Percentiles rank a stretch among this genome's conserved stretches.
Conservation (phyloP, 2,888 invertebrate genomes). For the Pandemis heparana region DNA sequence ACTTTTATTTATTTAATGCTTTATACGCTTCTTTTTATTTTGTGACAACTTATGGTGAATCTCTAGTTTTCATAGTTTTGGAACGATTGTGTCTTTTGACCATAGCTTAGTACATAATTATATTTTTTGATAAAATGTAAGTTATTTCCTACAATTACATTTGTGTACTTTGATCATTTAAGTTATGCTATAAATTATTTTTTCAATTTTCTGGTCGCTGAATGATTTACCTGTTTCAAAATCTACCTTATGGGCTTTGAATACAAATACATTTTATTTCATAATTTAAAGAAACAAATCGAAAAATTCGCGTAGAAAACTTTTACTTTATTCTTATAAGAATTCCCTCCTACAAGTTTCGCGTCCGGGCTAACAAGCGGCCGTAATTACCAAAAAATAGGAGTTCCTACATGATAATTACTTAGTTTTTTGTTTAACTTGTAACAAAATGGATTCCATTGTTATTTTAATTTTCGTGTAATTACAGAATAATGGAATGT, state of each 20-base stretch:
- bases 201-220: neutral
- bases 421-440: constrained; percentile 54
- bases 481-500: constrained; percentile 59
- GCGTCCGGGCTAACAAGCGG: constrained; percentile 20
- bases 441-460: constrained; percentile 58
- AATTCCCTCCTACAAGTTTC: constrained; percentile 23
- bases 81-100: neutral
- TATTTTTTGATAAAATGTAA: neutral
- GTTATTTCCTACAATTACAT: no score
- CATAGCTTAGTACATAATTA: no score
- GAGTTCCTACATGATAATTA: constrained; percentile 60
- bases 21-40: constrained; percentile 8
- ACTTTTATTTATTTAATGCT: neutral
- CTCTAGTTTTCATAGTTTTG: neutral
- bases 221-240: neutral
- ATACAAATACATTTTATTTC: neutral
- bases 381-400: constrained; percentile 54
- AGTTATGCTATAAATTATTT: neutral
- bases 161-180: no score
- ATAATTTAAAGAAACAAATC: neutral
- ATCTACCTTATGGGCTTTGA: neutral
- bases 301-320: neutral
- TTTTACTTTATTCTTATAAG: constrained; percentile 18
- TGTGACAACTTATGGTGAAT: neutral
- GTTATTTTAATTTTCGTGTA: constrained; percentile 60